Evolutionary conservation across 2,797 vertebrate genomes (phyloP).

Genomic region (Zenarchopterus dispar): DNA sequence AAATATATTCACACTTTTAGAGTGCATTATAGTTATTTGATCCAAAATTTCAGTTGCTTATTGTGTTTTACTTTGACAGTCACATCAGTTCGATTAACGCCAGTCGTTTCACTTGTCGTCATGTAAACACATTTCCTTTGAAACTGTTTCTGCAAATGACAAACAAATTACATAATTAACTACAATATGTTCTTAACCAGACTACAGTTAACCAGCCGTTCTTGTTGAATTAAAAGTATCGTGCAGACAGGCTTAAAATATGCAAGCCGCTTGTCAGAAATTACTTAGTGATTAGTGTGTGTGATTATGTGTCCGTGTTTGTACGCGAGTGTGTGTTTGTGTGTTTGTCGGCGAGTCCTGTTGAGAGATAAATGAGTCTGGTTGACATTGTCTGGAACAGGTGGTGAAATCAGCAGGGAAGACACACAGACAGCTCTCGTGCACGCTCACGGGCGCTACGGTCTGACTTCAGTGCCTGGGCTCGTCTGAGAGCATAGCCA

Average conservation of each 20-base stretch:
- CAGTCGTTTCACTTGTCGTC: too few relatives aligned
- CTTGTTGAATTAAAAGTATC: constrained; percentile 25
- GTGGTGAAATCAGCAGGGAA: constrained; percentile 83
- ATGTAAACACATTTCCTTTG: background rate
- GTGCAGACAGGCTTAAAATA: constrained; percentile 24
- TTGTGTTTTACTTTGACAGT: too few relatives aligned
- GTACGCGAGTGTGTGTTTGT: constrained; percentile 22
- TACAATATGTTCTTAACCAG: background rate
- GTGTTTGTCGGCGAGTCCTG: constrained; percentile 66
- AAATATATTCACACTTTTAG: too few relatives aligned
- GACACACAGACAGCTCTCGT: constrained; percentile 51
- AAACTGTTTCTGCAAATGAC: background rate
- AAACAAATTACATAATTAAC: background rate
- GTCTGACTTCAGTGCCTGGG: constrained; percentile 57
- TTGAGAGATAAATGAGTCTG: constrained; percentile 84
- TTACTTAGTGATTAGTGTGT: constrained; percentile 51
- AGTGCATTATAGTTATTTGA: too few relatives aligned
- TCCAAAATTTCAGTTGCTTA: too few relatives aligned
- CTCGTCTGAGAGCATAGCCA: constrained; percentile 55
- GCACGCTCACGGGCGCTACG: constrained; percentile 31
- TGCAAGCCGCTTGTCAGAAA: constrained; percentile 53
- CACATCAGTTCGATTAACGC: too few relatives aligned
- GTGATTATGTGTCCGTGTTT: constrained; percentile 15
- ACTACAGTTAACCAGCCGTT: background rate
- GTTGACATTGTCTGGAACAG: constrained; percentile 84